These are phyloP conservation scores for Cataglyphis altisquamis DNA, from an alignment of 2,888 invertebrate species.

Conservation along the genomic window DNA sequence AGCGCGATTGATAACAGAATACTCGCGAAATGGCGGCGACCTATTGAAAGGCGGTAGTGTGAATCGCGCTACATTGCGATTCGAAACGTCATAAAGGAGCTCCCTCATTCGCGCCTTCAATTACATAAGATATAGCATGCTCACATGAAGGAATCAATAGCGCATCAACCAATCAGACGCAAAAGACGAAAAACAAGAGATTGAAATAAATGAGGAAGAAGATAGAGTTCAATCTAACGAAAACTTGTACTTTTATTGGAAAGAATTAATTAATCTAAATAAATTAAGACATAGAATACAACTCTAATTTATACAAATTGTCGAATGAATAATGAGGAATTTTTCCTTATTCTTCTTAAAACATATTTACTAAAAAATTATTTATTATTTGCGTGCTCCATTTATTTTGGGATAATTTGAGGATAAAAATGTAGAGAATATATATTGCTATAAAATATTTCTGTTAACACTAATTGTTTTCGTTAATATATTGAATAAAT, in stretches of 20 bases:
- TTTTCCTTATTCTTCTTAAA: background rate
- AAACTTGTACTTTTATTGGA: background rate
- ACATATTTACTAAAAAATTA: background rate
- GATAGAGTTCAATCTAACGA: background rate
- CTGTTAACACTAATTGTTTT: background rate
- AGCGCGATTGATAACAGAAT: constrained; percentile 52
- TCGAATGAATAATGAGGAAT: background rate
- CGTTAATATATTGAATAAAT: background rate
- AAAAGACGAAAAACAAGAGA: background rate
- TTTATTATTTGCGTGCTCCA: background rate
- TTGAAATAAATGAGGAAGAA: background rate
- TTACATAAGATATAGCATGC: constrained; percentile 38
- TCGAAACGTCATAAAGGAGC: constrained; percentile 46
- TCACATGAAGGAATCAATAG: constrained; percentile 19
- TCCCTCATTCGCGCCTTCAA: constrained; percentile 34
- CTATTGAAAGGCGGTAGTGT: constrained; percentile 32
- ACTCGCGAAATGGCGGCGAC: constrained; percentile 26
- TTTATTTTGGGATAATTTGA: background rate
- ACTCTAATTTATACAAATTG: background rate
- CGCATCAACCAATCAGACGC: background rate
- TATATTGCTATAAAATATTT: background rate
- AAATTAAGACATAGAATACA: background rate
- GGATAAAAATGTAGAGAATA: background rate
- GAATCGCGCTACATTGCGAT: constrained; percentile 16
- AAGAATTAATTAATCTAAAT: constrained; percentile 12